These are phyloP conservation scores for Cantharis nigra DNA, from an alignment of 2,888 invertebrate species.

Conservation along the genomic window DNA sequence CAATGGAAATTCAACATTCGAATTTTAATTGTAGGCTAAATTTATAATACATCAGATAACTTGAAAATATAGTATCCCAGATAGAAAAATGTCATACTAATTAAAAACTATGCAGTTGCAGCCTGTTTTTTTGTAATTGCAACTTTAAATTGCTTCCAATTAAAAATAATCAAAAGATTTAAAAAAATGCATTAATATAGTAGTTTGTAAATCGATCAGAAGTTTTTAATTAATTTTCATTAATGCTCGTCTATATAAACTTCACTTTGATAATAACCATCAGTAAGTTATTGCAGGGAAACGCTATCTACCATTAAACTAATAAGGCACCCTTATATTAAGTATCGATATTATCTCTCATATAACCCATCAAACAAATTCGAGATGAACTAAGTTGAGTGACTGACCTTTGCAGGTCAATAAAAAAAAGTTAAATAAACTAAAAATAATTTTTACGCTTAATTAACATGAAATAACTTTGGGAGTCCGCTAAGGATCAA, in stretches of 20 bases:
- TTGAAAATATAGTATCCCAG: no score
- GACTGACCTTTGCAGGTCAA: not conserved
- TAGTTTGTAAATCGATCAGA: not conserved
- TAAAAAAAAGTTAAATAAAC: not conserved
- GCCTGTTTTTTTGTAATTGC: not conserved
- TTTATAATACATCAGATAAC: no score
- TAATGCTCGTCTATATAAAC: not conserved
- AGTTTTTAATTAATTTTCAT: not conserved
- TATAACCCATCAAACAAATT: conserved; percentile 7
- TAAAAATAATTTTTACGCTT: not conserved
- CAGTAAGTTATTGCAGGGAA: conserved; percentile 3
- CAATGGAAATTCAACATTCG: not conserved
- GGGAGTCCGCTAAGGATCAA: not conserved
- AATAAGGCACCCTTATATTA: conserved; percentile 1
- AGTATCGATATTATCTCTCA: conserved; percentile 8
- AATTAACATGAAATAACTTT: not conserved
- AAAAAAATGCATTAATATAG: not conserved
- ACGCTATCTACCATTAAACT: conserved; percentile 6
- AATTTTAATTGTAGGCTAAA: not conserved
- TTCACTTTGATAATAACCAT: not conserved
- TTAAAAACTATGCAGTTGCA: no score
- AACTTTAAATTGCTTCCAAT: not conserved
- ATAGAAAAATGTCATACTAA: no score
- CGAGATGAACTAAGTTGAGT: not conserved
- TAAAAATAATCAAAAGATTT: not conserved